Evolutionary conservation across 2,797 vertebrate species (phyloP), one percentile per base, ranked within the genome.

Genomic region (Anguilla megastoma): DNA sequence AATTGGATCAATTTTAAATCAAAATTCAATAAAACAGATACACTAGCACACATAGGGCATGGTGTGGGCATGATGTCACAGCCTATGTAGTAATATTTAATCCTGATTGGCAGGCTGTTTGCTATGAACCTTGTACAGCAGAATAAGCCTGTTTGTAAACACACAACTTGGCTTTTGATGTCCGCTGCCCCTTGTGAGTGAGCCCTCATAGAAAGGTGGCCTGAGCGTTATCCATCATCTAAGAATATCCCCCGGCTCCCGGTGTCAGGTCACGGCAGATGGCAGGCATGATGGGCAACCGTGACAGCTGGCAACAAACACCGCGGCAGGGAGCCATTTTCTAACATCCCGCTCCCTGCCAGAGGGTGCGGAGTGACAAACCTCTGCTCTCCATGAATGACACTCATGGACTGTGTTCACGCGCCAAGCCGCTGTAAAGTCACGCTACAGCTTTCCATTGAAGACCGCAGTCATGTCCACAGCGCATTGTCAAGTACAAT

Each of bases 231-330:
- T 87, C 76, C 36, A 1, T 50, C 45, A 56, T 80, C 76, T 69
- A 87, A 87, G 76, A 87, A 87, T 87, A 87, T 10, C 33, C 21
- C 74, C 41, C n/a, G 66, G 74, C 33, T 2, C 41, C 6, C 58
- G 79, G 58, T 87, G 33, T 60, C 86, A 82, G 58, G 79, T 87
- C 24, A 58, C 74, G 27, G 30, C 18, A 27, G 58, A 50, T n/a
- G 76, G 79, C 18, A 30, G 0, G 58, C 16, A 27, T 36, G 69
- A 30, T 8, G 79, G 54, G 74, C 4, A 33, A 48, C 33, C 58
- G 74, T 5, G 36, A 82, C 86, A 87, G 86, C 30, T 87, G 86
- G 71, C 48, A 50, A 24, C 48, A 50, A 9, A 18, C 30, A 80
- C 71, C 21, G 14, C 24, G 48, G 16, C 52, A 50, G 33, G 41